Conservation (phyloP, 2,888 invertebrate genomes). For the Ormyrus nitidulus region DNA sequence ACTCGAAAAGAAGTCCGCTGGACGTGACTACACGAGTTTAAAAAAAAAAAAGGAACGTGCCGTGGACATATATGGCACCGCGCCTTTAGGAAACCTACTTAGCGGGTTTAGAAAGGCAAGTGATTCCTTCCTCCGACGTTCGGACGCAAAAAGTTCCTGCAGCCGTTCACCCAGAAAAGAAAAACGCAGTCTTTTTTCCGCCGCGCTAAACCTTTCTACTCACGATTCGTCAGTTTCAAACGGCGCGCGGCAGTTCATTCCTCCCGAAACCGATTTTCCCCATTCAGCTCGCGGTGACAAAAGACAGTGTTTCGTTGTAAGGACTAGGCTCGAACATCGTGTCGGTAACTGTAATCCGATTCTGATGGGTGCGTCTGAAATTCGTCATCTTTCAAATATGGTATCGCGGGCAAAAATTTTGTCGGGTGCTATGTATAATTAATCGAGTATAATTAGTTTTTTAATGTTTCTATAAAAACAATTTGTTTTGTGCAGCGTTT, state of each 20-base stretch:
- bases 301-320: too few species aligned
- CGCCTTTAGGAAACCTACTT: slow-evolving; percentile 43
- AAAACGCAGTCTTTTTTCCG: slow-evolving; percentile 60
- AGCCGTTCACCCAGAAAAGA: slow-evolving; percentile 61
- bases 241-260: slow-evolving; percentile 11
- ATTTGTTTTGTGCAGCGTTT: too few species aligned
- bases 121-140: slow-evolving; percentile 56
- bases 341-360: too few species aligned
- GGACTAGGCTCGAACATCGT: too few species aligned
- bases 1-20: background rate
- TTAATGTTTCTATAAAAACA: too few species aligned
- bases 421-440: too few species aligned
- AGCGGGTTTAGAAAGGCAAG: slow-evolving; percentile 67
- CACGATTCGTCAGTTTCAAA: slow-evolving; percentile 5
- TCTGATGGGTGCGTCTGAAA: too few species aligned
- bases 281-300: too few species aligned
- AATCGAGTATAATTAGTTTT: too few species aligned
- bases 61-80: slow-evolving; percentile 21
- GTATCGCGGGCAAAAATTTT: too few species aligned
- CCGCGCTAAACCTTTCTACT: slow-evolving; percentile 45
- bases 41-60: background rate
- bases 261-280: slow-evolving; percentile 6
- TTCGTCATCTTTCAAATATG: too few species aligned
- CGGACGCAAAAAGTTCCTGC: slow-evolving; percentile 58
- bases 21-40: slow-evolving; percentile 7